phyloP scores from a whole-genome alignment of 2,888 invertebrate species.

The Venusia cambrica region DNA sequence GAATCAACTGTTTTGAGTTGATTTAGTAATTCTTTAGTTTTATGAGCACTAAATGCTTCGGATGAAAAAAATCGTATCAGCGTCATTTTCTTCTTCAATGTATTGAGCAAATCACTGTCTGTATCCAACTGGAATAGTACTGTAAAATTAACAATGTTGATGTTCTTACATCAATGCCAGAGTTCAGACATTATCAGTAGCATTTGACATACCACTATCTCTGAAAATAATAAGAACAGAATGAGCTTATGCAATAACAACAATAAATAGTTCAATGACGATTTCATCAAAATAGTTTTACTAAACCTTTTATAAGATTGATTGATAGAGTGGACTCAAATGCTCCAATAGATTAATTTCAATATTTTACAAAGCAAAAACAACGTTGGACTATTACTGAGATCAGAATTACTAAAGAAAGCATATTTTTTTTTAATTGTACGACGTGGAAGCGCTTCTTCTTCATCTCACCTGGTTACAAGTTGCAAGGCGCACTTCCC shows the following conservation, averaged over 20 bases:
- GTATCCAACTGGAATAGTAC: conserved; percentile 35
- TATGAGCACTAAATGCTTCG: conserved; percentile 82
- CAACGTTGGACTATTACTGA: no score
- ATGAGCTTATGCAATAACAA: conserved; percentile 65
- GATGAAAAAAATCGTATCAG: conserved; percentile 82
- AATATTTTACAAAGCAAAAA: no score
- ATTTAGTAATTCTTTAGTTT: conserved; percentile 78
- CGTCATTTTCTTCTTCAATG: conserved; percentile 62
- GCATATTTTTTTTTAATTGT: no score
- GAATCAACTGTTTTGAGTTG: conserved; percentile 73
- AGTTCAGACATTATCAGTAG: conserved; percentile 60
- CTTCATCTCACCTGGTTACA: no score
- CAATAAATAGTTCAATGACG: no score
- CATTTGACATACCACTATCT: conserved; percentile 40
- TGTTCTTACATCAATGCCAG: conserved; percentile 72
- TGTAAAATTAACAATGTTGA: conserved; percentile 28
- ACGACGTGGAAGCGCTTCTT: no score
- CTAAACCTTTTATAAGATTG: no score
- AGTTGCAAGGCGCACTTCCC: no score
- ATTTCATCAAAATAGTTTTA: conserved; percentile 17
- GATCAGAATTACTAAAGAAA: no score
- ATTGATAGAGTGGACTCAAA: no score
- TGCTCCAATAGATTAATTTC: no score
- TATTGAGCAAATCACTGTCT: conserved; percentile 31
- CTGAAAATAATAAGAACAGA: conserved; percentile 63